A percentile compares a stretch with the other conserved stretches of the same genome.
Conservation (phyloP, 2,888 invertebrate genomes). For the Andrena marginata region DNA sequence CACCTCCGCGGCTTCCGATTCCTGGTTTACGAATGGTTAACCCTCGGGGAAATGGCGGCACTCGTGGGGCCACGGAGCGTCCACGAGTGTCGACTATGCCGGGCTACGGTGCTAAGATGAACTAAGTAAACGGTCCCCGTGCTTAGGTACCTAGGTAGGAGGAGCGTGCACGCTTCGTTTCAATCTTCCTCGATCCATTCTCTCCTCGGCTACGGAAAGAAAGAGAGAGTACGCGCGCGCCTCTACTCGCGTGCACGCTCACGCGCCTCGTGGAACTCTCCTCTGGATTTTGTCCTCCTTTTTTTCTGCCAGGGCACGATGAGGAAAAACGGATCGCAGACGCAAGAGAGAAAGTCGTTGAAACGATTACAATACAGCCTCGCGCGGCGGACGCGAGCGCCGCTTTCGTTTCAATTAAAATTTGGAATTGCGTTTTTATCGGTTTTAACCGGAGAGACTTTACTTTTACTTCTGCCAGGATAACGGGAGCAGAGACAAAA, state of each 20-base stretch:
- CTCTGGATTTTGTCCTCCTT: slow-evolving; percentile 20
- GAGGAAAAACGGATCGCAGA: slow-evolving; percentile 23
- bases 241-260: background rate
- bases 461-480: background rate
- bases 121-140: slow-evolving; percentile 47
- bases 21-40: slow-evolving; percentile 26
- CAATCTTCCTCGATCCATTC: slow-evolving; percentile 54
- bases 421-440: slow-evolving; percentile 7
- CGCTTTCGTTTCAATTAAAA: slow-evolving; percentile 59
- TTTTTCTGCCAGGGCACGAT: background rate
- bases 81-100: slow-evolving; percentile 64
- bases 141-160: slow-evolving; percentile 58
- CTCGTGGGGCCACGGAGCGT: slow-evolving; percentile 53
- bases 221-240: slow-evolving; percentile 34
- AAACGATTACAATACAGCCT: slow-evolving; percentile 40
- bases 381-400: slow-evolving; percentile 24
- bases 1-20: slow-evolving; percentile 26
- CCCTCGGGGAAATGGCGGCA: slow-evolving; percentile 47
- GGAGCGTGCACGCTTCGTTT: slow-evolving; percentile 50
- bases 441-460: slow-evolving; percentile 1
- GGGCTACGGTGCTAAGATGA: slow-evolving; percentile 55
- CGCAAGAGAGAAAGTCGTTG: slow-evolving; percentile 62
- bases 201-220: slow-evolving; percentile 49
- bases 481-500: too few species aligned
- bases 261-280: slow-evolving; percentile 9